These are phyloP conservation scores for Trissolcus basalis DNA, from an alignment of 1,140 invertebrate species.

Conservation along the genomic window DNA sequence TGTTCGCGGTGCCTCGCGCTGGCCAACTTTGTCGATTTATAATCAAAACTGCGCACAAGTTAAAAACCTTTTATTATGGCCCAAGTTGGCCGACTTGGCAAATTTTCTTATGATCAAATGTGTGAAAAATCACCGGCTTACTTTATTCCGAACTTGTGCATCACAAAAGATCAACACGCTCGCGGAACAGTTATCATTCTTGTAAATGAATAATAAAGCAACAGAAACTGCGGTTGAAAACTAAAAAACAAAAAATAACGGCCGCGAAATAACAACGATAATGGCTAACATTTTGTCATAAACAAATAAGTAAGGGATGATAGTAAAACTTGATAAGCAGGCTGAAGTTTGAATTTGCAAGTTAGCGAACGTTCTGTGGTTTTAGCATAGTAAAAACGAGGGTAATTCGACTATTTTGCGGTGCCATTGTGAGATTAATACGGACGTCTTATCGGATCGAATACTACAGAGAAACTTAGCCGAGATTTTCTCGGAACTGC, in stretches of 20 bases:
- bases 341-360: constrained; percentile 7
- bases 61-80: constrained; percentile 29
- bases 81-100: constrained; percentile 28
- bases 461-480: constrained; percentile 53
- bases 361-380: constrained; percentile 9
- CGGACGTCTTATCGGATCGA: constrained; percentile 56
- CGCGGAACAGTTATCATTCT: no score
- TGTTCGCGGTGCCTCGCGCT: no score
- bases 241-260: no score
- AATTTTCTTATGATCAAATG: constrained; percentile 27
- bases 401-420: constrained; percentile 51
- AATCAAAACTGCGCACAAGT: constrained; percentile 42
- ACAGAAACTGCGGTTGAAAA: no score
- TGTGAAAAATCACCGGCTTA: constrained; percentile 16
- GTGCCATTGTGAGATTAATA: constrained; percentile 56
- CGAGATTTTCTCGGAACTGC: constrained; percentile 49
- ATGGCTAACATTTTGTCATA: no score
- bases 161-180: no score
- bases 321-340: no score
- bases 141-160: no score
- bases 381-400: constrained; percentile 34
- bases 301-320: no score
- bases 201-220: no score
- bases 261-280: no score
- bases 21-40: constrained; percentile 40